Evolutionary conservation across 2,888 invertebrate species (phyloP), one percentile per base, ranked within the genome.

Genomic region (Gasteruption jaculator): DNA sequence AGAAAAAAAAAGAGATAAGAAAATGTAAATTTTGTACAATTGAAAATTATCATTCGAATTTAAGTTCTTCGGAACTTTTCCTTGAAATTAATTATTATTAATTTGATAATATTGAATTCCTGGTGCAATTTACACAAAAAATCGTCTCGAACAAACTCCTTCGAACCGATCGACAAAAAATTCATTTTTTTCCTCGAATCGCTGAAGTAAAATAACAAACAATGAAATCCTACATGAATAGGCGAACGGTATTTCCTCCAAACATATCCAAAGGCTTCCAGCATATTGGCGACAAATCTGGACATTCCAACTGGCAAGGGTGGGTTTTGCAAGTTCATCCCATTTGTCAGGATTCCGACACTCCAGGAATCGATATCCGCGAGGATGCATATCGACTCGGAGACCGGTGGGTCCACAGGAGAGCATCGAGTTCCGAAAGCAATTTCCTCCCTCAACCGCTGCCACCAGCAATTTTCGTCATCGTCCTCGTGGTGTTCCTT

Each of bases 351-450:
- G 36, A 71, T 50, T 18, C 67, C 67, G 20, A 71, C 73, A 66
- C 74, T 88, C 90, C 91, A 92, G 36, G 81, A 84, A 58, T 86
- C 84, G 49, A 81, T 78, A 61, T 88, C 83, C 1, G 87, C 92
- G 21, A 92, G 75, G 48, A 93, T 84, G 49, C 89, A 91, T 27
- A 91, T 77, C 35, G 90, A 82, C 70, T 91, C 90, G 36, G 82
- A 76, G 0, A 86, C 79, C 24, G 83, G 77, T 56, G 84, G 82
- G 60, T 88, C 89, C 24, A 82, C 65, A 14, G 64, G 53, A 3
- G 71, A 63, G 46, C 61, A 67, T 46, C 60, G 61, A 5, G 57
- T 65, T 22, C 59, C 57, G 3, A 65, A 53, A 7, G 52, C 49
- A 6, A 68, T 60, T 49, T 68, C 67, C 15, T 69, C 65, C 2